Percentiles rank a stretch among this genome's conserved stretches.
Evolutionary conservation across 2,888 invertebrate species (phyloP).

Genomic region (Tenthredo mesomela): DNA sequence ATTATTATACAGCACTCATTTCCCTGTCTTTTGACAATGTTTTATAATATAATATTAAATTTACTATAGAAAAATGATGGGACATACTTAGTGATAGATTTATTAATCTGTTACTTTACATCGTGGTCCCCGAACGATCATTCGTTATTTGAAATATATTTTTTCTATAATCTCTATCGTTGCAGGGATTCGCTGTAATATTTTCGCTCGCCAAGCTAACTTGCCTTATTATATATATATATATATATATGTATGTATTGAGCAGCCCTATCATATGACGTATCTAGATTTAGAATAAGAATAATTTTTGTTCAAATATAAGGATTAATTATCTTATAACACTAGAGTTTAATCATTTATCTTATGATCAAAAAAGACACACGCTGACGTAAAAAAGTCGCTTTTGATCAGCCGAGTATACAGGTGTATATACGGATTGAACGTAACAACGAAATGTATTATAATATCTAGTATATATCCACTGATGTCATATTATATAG

Average conservation of each 20-base stretch:
- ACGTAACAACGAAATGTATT: background rate
- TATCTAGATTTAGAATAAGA: background rate
- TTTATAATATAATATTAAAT: background rate
- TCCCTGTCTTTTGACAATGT: background rate
- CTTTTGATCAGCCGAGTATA: background rate
- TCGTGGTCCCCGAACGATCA: slow-evolving; percentile 6
- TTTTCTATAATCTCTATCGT: background rate
- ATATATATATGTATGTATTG: background rate
- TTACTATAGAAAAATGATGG: background rate
- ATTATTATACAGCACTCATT: background rate
- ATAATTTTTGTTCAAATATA: background rate
- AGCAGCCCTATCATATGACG: background rate
- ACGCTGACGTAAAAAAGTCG: background rate
- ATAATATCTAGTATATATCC: background rate
- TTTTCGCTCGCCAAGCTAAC: background rate
- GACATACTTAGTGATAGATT: background rate
- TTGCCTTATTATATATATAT: background rate
- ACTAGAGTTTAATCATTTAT: background rate
- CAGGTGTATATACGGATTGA: background rate
- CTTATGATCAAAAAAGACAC: background rate
- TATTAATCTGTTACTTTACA: background rate
- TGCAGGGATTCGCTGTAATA: background rate
- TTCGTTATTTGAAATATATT: background rate
- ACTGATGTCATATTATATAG: background rate
- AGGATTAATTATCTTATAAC: background rate